phyloP scores from a whole-genome alignment of 1,140 invertebrate species.

The Zaprionus kolodkinae region DNA sequence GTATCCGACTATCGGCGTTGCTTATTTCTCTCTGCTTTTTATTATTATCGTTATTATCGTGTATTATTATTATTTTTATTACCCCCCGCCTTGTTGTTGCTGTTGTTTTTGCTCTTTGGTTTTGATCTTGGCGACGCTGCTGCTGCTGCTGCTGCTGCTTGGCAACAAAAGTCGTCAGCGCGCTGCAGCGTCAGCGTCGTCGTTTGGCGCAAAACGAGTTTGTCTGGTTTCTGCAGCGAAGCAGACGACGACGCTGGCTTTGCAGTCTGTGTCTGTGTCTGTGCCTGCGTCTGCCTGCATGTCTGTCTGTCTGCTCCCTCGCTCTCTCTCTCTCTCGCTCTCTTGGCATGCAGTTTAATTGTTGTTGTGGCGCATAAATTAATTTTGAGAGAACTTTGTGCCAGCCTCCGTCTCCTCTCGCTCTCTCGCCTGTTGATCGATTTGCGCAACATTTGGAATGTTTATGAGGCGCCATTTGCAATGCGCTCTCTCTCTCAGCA shows the following conservation, averaged over 20 bases:
- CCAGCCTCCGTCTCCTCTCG: background rate
- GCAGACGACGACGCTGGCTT: background rate
- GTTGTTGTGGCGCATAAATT: constrained; percentile 2
- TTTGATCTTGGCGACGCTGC: constrained; percentile 70
- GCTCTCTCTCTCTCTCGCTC: background rate
- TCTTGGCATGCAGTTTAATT: constrained; percentile 1
- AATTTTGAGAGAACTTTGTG: background rate
- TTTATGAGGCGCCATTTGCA: constrained; percentile 10
- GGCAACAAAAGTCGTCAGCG: constrained; percentile 73
- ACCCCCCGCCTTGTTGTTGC: background rate
- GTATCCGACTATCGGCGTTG: too few relatives aligned
- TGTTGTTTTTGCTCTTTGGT: constrained; percentile 10
- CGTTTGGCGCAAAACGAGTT: constrained; percentile 59
- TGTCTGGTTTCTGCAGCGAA: constrained; percentile 52
- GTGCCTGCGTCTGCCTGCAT: background rate
- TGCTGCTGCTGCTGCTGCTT: constrained; percentile 46
- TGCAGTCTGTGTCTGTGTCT: constrained; percentile 8
- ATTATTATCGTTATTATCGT: constrained; percentile 14
- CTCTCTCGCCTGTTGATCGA: constrained; percentile 11
- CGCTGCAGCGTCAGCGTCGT: constrained; percentile 5
- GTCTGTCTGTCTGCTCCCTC: background rate
- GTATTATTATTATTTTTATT: constrained; percentile 30
- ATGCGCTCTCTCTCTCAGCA: background rate
- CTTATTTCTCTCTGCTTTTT: background rate
- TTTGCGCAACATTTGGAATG: constrained; percentile 27